Conservation (phyloP, 2,888 invertebrate genomes). For the Sinodicranocentrus sp. region DNA sequence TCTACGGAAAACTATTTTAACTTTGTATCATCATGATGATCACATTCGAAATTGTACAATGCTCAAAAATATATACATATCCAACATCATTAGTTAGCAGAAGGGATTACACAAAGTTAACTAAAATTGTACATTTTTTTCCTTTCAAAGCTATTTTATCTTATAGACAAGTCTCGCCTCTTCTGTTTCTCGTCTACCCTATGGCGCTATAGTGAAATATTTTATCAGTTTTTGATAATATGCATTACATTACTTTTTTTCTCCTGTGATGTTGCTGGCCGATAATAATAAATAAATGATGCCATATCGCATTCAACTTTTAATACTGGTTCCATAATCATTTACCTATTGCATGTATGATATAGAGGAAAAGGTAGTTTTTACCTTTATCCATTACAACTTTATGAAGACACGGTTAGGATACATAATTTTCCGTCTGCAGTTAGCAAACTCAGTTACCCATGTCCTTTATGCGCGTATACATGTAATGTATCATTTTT, state of each 20-base stretch:
- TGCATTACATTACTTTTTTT: neutral
- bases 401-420: neutral
- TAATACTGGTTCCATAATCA: slow-evolving; percentile 64
- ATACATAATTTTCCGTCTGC: neutral
- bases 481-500: slow-evolving; percentile 34
- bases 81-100: no score
- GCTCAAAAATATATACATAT: no score
- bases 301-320: slow-evolving; percentile 66
- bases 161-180: no score
- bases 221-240: no score
- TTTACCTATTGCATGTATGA: neutral
- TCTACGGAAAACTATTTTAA: no score
- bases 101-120: no score
- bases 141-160: neutral
- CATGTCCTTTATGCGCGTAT: neutral
- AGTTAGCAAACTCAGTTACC: neutral
- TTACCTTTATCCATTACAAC: slow-evolving; percentile 8
- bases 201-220: no score
- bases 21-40: no score
- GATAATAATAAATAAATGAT: slow-evolving; percentile 47
- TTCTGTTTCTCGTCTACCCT: no score
- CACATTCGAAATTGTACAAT: no score
- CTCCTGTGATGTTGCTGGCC: slow-evolving; percentile 42
- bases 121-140: slow-evolving; percentile 11
- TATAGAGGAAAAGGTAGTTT: slow-evolving; percentile 4